Conservation (phyloP, 2,888 invertebrate genomes). For the Drosophila birchii region DNA sequence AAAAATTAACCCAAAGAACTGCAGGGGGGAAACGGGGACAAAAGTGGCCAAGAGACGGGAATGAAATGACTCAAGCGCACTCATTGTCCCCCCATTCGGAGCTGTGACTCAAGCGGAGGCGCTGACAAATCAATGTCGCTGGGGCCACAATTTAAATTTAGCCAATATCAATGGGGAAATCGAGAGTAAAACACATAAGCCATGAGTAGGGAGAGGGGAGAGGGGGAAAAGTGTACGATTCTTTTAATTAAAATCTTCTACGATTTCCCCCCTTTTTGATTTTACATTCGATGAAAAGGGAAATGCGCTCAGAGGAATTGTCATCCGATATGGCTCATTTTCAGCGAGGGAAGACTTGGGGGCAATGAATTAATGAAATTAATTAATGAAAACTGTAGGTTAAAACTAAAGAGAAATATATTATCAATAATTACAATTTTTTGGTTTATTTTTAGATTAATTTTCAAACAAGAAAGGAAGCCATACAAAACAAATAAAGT, state of each 20-base stretch:
- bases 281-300: slow-evolving; percentile 1
- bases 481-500: background rate
- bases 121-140: slow-evolving; percentile 74
- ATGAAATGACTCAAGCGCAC: slow-evolving; percentile 55
- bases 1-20: slow-evolving; percentile 29
- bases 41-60: slow-evolving; percentile 19
- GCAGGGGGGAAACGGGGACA: background rate
- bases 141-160: slow-evolving; percentile 65
- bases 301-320: slow-evolving; percentile 20
- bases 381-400: no score
- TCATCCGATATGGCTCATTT: slow-evolving; percentile 19
- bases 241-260: slow-evolving; percentile 26
- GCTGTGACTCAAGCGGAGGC: slow-evolving; percentile 35
- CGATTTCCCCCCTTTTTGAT: slow-evolving; percentile 11
- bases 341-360: background rate
- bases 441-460: no score
- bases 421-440: background rate
- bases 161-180: slow-evolving; percentile 52
- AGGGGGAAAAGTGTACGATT: background rate
- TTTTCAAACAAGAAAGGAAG: background rate
- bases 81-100: slow-evolving; percentile 18
- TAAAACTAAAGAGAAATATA: background rate
- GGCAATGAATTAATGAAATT: no score
- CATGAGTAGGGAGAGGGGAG: background rate
- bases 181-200: slow-evolving; percentile 16